Evolutionary conservation across 2,113 vertebrate species (phyloP), one percentile per base, ranked within the genome.

Genomic region (Xerus inauris): DNA sequence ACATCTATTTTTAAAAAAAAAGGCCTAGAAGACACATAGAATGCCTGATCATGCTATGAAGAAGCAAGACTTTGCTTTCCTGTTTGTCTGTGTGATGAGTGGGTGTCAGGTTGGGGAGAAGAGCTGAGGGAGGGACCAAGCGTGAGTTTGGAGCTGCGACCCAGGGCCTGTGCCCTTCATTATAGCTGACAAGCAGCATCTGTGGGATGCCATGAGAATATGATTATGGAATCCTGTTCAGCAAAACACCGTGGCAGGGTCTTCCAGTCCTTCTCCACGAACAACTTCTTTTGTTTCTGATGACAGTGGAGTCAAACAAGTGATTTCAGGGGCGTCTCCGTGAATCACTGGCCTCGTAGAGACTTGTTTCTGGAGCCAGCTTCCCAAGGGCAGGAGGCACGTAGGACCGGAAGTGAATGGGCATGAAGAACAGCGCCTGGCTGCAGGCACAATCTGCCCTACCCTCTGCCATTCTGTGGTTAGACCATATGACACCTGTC

Each of bases 361-460:
- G 93, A 91, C 91, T 93, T 91, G 91, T 96, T 84, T 42, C 24
- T 45, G 57, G 64, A 64, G n/a, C 38, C 45, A 28, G n/a, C 51
- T 77, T 89, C 87, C 9, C 1, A n/a, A 72, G 72, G 16, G 62
- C 69, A 32, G 76, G 67, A 69, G 30, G 67, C 12, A 6, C 62
- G 79, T 67, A 77, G 88, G 96, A 40, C 71, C 47, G 54, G 62
- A 71, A 93, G 30, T 19, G 59, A 77, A 79, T 8, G 72, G 71
- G 42, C 54, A n/a, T 19, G 1, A 19, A 59, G 57, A 69, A 38
- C 4, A 1, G 8, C 2, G 4, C 28, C 47, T 38, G 51, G 14
- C 69, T 8, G 0, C 12, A 28, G 11, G 28, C 42, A 5, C 0
- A 3, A 0, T 17, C 40, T n/a, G 9, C 64, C 22, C 80, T 79